Evolutionary conservation across 2,888 invertebrate genomes (phyloP), one percentile per base, ranked within the genome.

Genomic region (Sinotaia quadrata): DNA sequence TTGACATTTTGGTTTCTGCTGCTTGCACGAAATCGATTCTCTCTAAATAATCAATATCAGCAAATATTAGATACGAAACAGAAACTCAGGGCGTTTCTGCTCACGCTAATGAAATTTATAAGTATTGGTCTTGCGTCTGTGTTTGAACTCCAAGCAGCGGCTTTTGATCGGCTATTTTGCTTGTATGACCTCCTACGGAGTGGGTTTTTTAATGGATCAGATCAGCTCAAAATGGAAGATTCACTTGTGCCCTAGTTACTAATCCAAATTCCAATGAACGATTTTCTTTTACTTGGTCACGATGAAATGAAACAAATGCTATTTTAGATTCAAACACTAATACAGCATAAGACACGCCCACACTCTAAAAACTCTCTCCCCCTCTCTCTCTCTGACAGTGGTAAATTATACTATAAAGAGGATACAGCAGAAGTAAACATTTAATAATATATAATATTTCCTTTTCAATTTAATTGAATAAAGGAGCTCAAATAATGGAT

Each of bases 11-110:
- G 68, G 68, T 68, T 66, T 71, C 59, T 65, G 63, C 67, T 71
- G 65, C 63, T 68, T 65, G 59, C 63, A 58, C 65, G 59, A 59
- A 54, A 71, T 71, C 71, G 71, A 71, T 71, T 68, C 68, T 49
- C 63, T 68, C 60, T 68, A 71, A 68, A 68, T 68, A 71, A 71
- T 71, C 71, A 71, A 71, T 71, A 71, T 65, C 65, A 68, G 59
- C 59, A 68, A 68, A 71, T 68, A 61, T 68, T 49, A 56, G 54
- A 54, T 61, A 61, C 60, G 68, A 51, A 57, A 54, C 36, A 31
- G 62, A 62, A 61, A 62, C 54, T 62, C 61, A 54, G 51, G 62
- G 61, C 57, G 47, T 49, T 67, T 58, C 31, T 29, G 61, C 61
- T 49, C 29, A 61, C 21, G 61, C 61, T 41, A 37, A 56, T 56